Evolutionary conservation across 2,888 invertebrate genomes (phyloP), one percentile per base, ranked within the genome.

Genomic region (Drosophila yooni): DNA sequence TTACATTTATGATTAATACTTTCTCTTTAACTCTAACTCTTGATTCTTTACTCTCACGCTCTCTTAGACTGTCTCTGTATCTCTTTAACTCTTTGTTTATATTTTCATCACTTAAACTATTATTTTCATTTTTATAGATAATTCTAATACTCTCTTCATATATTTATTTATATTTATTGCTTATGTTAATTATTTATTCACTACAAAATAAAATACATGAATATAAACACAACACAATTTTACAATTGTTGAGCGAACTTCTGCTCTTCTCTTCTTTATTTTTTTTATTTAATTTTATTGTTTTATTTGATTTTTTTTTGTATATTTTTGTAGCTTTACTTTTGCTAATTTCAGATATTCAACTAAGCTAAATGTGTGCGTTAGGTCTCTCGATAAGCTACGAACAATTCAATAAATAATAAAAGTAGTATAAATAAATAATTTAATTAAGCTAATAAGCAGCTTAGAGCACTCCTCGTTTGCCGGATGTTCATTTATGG

Each of bases 301-400:
- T 36, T 83, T 78, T 76, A 31, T 81, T 79, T 78, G 72, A 21
- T 43, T 34, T 74, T 76, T 86, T 87, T 83, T 82, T 85, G 81
- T 77, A 74, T 8, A 4, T 77, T 91, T 91, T 91, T 91, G 86
- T 82, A 91, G 91, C 91, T 68, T 90, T 90, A 67, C 40, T 31
- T 46, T 74, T 91, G 91, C 91, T 91, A 76, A 61, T 83, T 89
- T 83, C 74, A 73, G 59, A 40, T 51, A 70, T 57, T 65, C 34
- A 50, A 65, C 57, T 60, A 62, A 61, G 76, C 80, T 88, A 83
- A 84, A 81, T 83, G 85, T 87, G 87, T 88, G 87, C 67, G 83
- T 66, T 65, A 81, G 79, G 79, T 71, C 77, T 72, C 4, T 57
- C 70, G 73, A 70, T n/a, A 13, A 64, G 65, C 54, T 79, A 82